A percentile compares a stretch with the other conserved stretches of the same genome.
phyloP scores from a whole-genome alignment of 2,888 invertebrate species.

The Cryptocephalus primarius region DNA sequence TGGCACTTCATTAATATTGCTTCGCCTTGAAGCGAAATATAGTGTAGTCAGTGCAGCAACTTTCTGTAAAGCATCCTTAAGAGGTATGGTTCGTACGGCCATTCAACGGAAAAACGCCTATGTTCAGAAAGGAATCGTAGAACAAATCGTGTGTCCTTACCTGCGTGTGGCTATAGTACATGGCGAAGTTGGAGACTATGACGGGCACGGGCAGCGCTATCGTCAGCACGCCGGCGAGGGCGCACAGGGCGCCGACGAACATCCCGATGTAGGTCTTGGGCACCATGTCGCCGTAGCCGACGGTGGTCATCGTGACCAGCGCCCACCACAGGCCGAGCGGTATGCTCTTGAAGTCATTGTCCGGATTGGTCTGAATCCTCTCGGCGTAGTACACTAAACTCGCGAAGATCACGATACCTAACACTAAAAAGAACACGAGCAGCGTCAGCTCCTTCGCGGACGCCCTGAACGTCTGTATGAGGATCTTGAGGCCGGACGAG shows the following conservation, averaged over 20 bases:
- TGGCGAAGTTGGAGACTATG: conserved; percentile 97
- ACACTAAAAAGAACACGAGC: conserved; percentile 91
- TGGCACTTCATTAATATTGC: no score
- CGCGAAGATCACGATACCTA: conserved; percentile 97
- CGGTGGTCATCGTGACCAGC: conserved; percentile 96
- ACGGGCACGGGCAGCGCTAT: conserved; percentile 98
- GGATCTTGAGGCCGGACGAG: conserved; percentile 93
- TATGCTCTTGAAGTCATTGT: conserved; percentile 97
- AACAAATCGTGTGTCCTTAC: conserved; percentile 18
- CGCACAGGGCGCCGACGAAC: conserved; percentile 97
- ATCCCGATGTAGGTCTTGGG: conserved; percentile 97
- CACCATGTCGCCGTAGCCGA: conserved; percentile 97
- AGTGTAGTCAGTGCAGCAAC: no score
- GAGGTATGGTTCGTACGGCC: no score
- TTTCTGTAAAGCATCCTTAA: no score
- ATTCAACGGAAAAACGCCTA: no score
- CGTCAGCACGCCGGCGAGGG: conserved; percentile 95
- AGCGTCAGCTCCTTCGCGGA: conserved; percentile 94
- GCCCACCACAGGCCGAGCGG: conserved; percentile 98
- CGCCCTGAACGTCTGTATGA: conserved; percentile 95
- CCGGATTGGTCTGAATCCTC: conserved; percentile 78
- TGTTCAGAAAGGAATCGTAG: no score
- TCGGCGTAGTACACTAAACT: conserved; percentile 98
- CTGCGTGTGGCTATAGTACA: conserved; percentile 88
- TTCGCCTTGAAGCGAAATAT: no score